Evolutionary conservation across 2,797 vertebrate genomes (phyloP).

Genomic region (Adrianichthys oophorus): DNA sequence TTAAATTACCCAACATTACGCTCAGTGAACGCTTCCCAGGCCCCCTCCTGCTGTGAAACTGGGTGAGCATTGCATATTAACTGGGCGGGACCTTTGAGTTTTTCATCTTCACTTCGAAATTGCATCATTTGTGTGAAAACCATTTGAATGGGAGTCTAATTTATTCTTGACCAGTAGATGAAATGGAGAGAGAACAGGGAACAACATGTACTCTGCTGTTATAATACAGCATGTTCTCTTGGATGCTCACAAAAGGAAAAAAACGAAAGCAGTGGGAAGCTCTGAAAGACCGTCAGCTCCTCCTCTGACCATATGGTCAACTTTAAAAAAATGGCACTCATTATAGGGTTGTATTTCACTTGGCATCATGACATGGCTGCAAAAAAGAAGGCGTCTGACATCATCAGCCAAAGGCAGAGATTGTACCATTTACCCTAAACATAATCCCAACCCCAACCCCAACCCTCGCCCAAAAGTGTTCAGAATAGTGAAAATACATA

Average conservation of each 20-base stretch:
- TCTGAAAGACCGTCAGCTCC: too few species aligned
- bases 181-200: slow-evolving; percentile 11
- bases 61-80: slow-evolving; percentile 34
- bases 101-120: slow-evolving; percentile 66
- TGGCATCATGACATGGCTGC: too few species aligned
- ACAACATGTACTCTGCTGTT: slow-evolving; percentile 3
- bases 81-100: slow-evolving; percentile 46
- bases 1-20: background rate
- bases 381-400: too few species aligned
- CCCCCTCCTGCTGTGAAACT: slow-evolving; percentile 52
- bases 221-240: slow-evolving; percentile 15
- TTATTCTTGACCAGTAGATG: slow-evolving; percentile 7
- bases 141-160: slow-evolving; percentile 20
- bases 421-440: too few species aligned
- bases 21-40: slow-evolving; percentile 4
- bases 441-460: too few species aligned
- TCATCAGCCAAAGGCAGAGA: too few species aligned
- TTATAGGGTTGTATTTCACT: too few species aligned
- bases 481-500: too few species aligned
- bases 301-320: too few species aligned
- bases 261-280: too few species aligned
- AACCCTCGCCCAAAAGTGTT: too few species aligned
- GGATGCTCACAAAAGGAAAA: background rate
- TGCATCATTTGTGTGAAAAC: slow-evolving; percentile 31
- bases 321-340: too few species aligned